These are phyloP conservation scores for Hypsibius dujardini DNA, from an alignment of 1,140 invertebrate genomes.

Conservation along the genomic window DNA sequence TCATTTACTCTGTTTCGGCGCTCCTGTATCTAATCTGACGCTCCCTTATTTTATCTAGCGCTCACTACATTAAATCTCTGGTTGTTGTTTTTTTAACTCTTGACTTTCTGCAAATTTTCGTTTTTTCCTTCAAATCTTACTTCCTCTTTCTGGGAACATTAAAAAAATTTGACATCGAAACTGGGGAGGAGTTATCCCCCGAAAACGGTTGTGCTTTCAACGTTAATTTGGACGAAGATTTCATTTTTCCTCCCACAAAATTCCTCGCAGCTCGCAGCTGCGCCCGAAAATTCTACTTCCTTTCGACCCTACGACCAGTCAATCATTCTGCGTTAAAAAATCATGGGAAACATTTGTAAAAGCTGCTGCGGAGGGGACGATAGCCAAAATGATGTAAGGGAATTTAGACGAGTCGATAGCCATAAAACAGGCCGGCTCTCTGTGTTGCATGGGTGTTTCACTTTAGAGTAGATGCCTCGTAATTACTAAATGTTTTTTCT, in stretches of 20 bases:
- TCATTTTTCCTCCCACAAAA: neutral
- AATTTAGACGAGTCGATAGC: too few relatives aligned
- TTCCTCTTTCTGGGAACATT: too few relatives aligned
- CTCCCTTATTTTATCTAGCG: neutral
- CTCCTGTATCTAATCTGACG: neutral
- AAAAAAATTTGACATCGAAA: neutral
- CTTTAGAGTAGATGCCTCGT: too few relatives aligned
- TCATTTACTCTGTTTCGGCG: neutral
- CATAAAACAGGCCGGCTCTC: too few relatives aligned
- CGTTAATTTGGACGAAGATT: neutral
- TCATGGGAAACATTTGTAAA: conserved; percentile 10
- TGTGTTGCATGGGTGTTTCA: neutral
- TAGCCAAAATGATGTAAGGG: conserved; percentile 5
- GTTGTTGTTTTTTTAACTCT: neutral
- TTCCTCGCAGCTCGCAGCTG: neutral
- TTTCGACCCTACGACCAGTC: neutral
- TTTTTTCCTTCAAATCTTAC: too few relatives aligned
- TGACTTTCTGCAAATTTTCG: conserved; percentile 3
- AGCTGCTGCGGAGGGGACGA: neutral
- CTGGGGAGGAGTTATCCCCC: too few relatives aligned
- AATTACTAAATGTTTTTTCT: too few relatives aligned
- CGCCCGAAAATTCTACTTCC: neutral
- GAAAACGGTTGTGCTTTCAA: too few relatives aligned
- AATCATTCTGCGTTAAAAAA: neutral
- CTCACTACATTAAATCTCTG: neutral